Conservation (phyloP, 1,140 invertebrate species). For the Antheraea pernyi region DNA sequence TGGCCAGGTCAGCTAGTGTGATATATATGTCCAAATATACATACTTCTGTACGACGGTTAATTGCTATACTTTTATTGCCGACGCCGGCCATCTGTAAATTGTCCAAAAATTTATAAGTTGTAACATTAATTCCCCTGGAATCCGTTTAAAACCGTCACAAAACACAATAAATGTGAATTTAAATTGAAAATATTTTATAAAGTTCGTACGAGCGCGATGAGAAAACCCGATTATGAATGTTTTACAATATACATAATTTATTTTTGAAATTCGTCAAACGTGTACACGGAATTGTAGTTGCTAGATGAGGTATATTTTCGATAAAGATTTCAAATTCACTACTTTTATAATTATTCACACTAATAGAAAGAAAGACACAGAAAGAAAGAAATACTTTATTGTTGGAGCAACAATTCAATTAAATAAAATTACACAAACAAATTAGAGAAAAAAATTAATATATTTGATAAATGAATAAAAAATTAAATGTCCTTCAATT, state of each 20-base stretch:
- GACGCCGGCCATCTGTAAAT: not conserved
- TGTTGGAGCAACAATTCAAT: too few relatives aligned
- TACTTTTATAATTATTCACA: too few relatives aligned
- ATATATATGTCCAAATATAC: too few relatives aligned
- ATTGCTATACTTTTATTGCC: not conserved
- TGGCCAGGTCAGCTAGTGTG: too few relatives aligned
- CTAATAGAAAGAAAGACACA: too few relatives aligned
- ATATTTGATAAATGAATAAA: too few relatives aligned
- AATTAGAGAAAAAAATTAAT: too few relatives aligned
- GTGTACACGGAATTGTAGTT: constrained; percentile 12
- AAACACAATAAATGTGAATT: constrained; percentile 29
- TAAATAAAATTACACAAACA: too few relatives aligned
- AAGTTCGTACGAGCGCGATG: constrained; percentile 24
- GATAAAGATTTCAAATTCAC: too few relatives aligned
- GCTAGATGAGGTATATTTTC: not conserved
- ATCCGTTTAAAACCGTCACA: constrained; percentile 17
- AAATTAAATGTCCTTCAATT: too few relatives aligned
- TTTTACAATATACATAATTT: constrained; percentile 31
- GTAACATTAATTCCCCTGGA: not conserved
- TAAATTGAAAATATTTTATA: constrained; percentile 35
- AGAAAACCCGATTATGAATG: constrained; percentile 42
- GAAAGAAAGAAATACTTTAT: too few relatives aligned
- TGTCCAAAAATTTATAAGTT: not conserved
- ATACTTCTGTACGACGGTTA: too few relatives aligned
- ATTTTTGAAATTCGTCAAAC: constrained; percentile 15